Evolutionary conservation across 2,888 invertebrate genomes (phyloP).

Genomic region (Acrocera orbiculus): DNA sequence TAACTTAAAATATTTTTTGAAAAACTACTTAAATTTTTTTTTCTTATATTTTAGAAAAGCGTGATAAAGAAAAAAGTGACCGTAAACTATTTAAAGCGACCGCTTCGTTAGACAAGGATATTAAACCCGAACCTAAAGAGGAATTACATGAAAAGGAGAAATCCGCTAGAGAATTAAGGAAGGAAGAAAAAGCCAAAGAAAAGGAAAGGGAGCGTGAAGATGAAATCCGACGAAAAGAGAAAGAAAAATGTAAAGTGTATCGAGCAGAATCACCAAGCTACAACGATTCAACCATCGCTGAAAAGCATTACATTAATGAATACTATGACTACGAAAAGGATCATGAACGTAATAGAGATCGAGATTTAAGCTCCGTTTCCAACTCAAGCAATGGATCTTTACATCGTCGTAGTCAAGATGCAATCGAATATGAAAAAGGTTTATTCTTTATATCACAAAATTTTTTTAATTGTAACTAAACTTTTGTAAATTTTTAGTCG

Average conservation of each 20-base stretch:
- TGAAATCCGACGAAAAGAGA: constrained; percentile 31
- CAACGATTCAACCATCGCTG: constrained; percentile 22
- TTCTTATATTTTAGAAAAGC: constrained; percentile 14
- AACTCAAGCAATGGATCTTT: constrained; percentile 35
- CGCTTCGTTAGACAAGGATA: constrained; percentile 8
- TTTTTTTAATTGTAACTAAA: constrained; percentile 7
- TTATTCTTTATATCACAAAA: constrained; percentile 1
- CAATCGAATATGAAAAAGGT: constrained; percentile 45
- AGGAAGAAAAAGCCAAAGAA: constrained; percentile 16
- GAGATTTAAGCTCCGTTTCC: constrained; percentile 39
- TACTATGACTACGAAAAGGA: constrained; percentile 19
- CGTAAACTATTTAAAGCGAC: constrained; percentile 9
- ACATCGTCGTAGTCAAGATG: constrained; percentile 38
- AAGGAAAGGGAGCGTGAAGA: constrained; percentile 15
- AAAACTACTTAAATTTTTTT: background rate
- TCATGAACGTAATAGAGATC: constrained; percentile 41
- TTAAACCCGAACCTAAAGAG: constrained; percentile 16
- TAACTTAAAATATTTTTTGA: background rate
- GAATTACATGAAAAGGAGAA: constrained; percentile 21
- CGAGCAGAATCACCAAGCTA: constrained; percentile 21
- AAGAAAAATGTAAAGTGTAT: constrained; percentile 38
- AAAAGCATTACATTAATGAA: constrained; percentile 35
- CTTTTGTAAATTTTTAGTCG: constrained; percentile 22
- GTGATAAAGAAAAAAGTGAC: constrained; percentile 16
- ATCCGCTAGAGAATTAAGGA: constrained; percentile 21